Evolutionary conservation across 2,113 vertebrate genomes (phyloP), one percentile per base, ranked within the genome.

Genomic region (Dermatemys mawii): DNA sequence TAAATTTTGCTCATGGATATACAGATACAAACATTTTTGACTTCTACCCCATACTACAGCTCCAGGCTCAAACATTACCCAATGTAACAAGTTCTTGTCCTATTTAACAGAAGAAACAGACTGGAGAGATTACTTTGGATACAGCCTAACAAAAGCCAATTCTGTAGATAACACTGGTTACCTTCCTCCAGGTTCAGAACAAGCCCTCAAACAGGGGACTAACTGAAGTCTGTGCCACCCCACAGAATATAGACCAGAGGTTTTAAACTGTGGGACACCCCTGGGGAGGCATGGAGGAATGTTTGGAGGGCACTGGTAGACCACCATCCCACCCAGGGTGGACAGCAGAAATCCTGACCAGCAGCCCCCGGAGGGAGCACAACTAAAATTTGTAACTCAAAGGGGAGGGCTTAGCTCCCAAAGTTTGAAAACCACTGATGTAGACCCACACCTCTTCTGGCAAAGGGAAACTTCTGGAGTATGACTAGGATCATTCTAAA

Each of bases 21-120:
- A 73, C 38, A 41, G 4, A 70, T 38, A 67, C 41, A 73, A 22
- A 78, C 48, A 29, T 54, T 86, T 91, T 92, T 88, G 86, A 91
- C 3, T 44, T 78, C 48, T 84, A 73, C 38, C 21, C 70, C 22
- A 73, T 73, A 35, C 24, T 70, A 35, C 29, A 81, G 51, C 26
- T 76, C 26, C 87, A 81, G 44, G 75, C 8, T 76, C 16, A 78
- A 88, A 84, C 1, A 73, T 46, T 1, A 8, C 29, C 35, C 51
- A 63, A n/a, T 41, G 10, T 2, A 75, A 6, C 76, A 24, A 75
- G 44, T 92, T 53, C 41, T 48, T 2, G 0, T 11, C 46, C 32
- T 27, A 87, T 86, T 81, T 38, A 67, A 79, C 1, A 1, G 81
- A 38, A 81, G 16, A 22, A 32, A 49, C 1, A 3, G 83, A 76